Base-by-base conservation (phyloP, 2,113 vertebrate species). In the Neogale vison region DNA sequence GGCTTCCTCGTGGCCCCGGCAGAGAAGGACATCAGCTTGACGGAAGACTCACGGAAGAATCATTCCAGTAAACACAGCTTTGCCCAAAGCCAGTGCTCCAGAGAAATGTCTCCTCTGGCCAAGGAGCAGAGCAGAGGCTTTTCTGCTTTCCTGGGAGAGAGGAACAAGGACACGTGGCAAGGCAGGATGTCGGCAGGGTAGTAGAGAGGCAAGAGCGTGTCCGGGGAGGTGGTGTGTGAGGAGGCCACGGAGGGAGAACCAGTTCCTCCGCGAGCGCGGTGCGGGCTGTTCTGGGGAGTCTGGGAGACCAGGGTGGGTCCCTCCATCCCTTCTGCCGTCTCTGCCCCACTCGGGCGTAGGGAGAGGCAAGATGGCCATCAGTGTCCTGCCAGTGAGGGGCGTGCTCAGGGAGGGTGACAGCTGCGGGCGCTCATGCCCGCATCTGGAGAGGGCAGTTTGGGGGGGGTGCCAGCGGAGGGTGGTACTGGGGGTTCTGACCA, bases 391-490 rank as follows among this genome's bases (percentile, higher is more conserved):
- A 7, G 42, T 34, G 34, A 3, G 31, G 31, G 90, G 77, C 1
- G 34, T 1, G 36, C 26, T 31, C 12, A 0, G 50, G 52, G 79
- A 55, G 34, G n/a, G 2, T 31, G 10, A 15, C 57, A 14, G 29
- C 45, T 39, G 3, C 17, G 45, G 39, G 72, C 42, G 15, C 45
- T 17, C 4, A 0, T 18, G 23, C 21, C 7, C 1, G 0, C 15
- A 23, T 7, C 6, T 21, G 29, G 42, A 74, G 63, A 69, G 34
- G 34, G 26, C 7, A 9, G 72, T 18, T 7, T 1, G 21, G 10
- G 31, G 61, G 61, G 29, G 74, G 15, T 34, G 67, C 45, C 12
- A 1, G 57, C 9, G 17, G 67, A 47, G 34, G 20, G 24, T 20
- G 20, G 26, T 11, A 7, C 0, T 3, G 61, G 59, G 50, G 55